Percentiles rank a stretch among this genome's conserved stretches.
phyloP scores from a whole-genome alignment of 2,797 vertebrate species.

The Neosalanx taihuensis region DNA sequence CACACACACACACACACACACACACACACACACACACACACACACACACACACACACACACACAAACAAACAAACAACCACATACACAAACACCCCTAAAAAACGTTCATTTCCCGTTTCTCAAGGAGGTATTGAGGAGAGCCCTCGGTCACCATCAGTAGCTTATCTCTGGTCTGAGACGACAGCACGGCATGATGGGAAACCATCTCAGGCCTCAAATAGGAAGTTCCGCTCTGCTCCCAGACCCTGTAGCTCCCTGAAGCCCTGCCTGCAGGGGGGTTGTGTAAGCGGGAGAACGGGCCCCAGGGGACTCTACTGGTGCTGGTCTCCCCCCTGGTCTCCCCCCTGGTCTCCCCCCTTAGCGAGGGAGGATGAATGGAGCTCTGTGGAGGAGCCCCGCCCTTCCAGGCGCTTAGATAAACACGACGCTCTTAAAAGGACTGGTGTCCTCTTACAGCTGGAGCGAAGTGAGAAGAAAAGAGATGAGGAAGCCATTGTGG shows the following conservation, averaged over 20 bases:
- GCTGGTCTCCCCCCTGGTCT: conserved; percentile 27
- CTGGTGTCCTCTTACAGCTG: conserved; percentile 69
- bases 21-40: conserved; percentile 17
- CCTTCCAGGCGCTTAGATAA: conserved; percentile 75
- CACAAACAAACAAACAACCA: conserved; percentile 31
- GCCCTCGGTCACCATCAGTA: too few relatives aligned
- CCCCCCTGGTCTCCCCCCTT: conserved; percentile 53
- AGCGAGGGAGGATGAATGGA: conserved; percentile 65
- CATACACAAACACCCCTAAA: conserved; percentile 7
- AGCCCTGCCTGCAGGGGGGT: too few relatives aligned
- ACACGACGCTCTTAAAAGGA: conserved; percentile 70
- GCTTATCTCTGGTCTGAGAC: too few relatives aligned
- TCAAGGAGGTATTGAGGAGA: too few relatives aligned
- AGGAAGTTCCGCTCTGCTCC: too few relatives aligned
- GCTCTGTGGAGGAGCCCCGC: conserved; percentile 68
- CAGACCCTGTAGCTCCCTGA: too few relatives aligned
- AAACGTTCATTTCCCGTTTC: too few relatives aligned
- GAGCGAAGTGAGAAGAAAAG: conserved; percentile 62
- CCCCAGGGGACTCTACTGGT: too few relatives aligned
- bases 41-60: neutral
- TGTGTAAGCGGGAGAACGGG: too few relatives aligned
- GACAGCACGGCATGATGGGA: too few relatives aligned
- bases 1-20: neutral
- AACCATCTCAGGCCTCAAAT: too few relatives aligned
- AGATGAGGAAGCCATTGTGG: conserved; percentile 74